phyloP scores from a whole-genome alignment of 2,797 vertebrate genomes.

The Eulemur rubriventer region DNA sequence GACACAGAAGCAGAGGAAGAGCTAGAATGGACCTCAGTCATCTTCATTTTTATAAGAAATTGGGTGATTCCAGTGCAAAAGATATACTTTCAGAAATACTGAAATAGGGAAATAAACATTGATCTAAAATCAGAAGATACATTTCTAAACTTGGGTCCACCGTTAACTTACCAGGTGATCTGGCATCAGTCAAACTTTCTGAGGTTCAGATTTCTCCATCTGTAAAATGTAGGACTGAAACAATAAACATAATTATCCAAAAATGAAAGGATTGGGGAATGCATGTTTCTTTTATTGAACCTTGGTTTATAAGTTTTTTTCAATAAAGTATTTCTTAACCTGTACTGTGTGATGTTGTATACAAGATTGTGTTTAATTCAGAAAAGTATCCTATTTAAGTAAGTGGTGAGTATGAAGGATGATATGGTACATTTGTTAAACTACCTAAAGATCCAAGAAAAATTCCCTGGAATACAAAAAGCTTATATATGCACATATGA shows the following conservation, averaged over 20 bases:
- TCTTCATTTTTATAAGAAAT: neutral
- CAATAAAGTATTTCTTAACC: neutral
- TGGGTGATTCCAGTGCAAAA: neutral
- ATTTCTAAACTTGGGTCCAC: neutral
- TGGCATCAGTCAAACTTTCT: neutral
- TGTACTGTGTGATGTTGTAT: neutral
- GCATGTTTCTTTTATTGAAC: neutral
- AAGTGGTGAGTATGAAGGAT: neutral
- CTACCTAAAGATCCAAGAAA: neutral
- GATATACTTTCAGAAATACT: neutral
- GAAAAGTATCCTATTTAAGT: neutral
- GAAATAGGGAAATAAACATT: neutral
- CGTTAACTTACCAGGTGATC: neutral
- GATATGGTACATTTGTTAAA: neutral
- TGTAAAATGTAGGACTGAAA: neutral
- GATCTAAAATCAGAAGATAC: neutral
- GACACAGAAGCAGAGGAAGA: neutral
- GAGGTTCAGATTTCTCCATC: neutral
- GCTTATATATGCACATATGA: neutral
- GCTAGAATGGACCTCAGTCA: neutral
- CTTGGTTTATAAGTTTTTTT: neutral
- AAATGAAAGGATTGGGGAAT: neutral
- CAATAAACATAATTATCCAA: neutral
- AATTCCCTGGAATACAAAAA: neutral
- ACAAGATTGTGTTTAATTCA: neutral